Evolutionary conservation across 2,888 invertebrate genomes (phyloP).

Genomic region (Ellobium chinense): DNA sequence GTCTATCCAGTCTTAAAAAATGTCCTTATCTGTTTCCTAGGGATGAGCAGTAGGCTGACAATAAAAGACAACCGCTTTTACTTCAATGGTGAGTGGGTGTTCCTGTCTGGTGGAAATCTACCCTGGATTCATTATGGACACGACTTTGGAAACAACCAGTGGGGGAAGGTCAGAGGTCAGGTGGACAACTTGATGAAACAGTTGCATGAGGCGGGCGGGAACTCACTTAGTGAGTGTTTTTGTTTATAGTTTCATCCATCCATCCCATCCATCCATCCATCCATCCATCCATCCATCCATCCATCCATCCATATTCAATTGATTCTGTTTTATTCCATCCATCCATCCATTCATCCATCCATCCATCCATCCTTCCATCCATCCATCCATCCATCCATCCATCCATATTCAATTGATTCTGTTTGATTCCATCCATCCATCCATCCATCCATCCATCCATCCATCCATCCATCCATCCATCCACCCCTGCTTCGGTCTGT

Average conservation of each 20-base stretch:
- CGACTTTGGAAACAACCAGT: conserved; percentile 49
- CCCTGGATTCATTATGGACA: conserved; percentile 50
- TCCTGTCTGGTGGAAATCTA: conserved; percentile 51
- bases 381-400: neutral
- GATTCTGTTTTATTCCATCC: neutral
- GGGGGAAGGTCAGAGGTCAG: conserved; percentile 3
- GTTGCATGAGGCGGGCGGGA: conserved; percentile 47
- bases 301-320: neutral
- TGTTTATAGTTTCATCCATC: neutral
- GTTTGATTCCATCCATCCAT: neutral
- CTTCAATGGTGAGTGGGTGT: conserved; percentile 41
- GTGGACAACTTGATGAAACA: conserved; percentile 23
- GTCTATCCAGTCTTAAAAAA: too few relatives aligned
- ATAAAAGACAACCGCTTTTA: conserved; percentile 41
- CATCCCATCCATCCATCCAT: neutral
- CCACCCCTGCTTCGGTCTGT: neutral
- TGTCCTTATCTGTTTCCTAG: too few relatives aligned
- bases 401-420: neutral
- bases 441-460: neutral
- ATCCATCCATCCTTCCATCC: neutral
- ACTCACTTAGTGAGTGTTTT: conserved; percentile 47
- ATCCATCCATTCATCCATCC: neutral
- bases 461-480: neutral
- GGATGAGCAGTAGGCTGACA: conserved; percentile 20
- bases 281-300: neutral